phyloP scores from a whole-genome alignment of 2,797 vertebrate genomes.

The Pseudocheirus occidentalis region DNA sequence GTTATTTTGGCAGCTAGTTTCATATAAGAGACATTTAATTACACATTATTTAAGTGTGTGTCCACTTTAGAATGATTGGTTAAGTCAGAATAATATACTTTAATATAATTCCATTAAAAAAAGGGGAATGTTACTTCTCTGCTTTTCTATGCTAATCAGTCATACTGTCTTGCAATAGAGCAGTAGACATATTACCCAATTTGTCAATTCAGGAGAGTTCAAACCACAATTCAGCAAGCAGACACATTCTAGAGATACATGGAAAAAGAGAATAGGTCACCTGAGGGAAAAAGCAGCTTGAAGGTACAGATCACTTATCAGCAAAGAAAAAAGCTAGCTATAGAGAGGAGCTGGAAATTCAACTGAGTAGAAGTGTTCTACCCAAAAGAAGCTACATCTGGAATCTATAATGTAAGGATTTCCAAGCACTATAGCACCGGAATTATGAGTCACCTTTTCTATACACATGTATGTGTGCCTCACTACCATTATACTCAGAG shows the following conservation, averaged over 20 bases:
- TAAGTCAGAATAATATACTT: not conserved
- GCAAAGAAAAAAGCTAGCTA: not conserved
- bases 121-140: not conserved
- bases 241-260: not conserved
- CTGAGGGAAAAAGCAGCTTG: not conserved
- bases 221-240: not conserved
- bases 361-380: not conserved
- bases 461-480: not conserved
- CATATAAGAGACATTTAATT: slow-evolving; percentile 27
- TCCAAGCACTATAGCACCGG: not conserved
- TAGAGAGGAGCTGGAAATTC: not conserved
- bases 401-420: not conserved
- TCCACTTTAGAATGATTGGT: not conserved
- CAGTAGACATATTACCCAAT: not conserved
- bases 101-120: not conserved
- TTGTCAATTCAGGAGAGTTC: not conserved
- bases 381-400: not conserved
- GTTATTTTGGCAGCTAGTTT: slow-evolving; percentile 43
- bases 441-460: not conserved
- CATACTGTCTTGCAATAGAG: not conserved
- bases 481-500: not conserved
- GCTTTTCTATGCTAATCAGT: not conserved
- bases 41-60: slow-evolving; percentile 10
- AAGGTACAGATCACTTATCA: not conserved
- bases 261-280: not conserved